Conservation (phyloP, 2,888 invertebrate species). For the Entomobrya proxima region DNA sequence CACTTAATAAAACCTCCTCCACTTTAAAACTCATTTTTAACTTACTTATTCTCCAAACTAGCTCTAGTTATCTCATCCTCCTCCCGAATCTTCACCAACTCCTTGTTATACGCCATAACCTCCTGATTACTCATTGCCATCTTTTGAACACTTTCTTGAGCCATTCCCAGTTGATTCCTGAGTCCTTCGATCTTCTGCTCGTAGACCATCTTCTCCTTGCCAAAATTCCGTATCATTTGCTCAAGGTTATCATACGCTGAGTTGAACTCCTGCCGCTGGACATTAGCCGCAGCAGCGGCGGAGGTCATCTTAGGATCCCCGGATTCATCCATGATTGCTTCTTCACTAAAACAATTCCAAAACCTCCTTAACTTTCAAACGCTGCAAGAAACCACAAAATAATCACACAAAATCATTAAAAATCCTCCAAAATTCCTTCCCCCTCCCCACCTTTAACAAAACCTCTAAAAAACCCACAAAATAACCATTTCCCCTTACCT, state of each 20-base stretch:
- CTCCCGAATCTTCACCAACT: neutral
- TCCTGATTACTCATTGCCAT: neutral
- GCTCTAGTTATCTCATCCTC: slow-evolving; percentile 2
- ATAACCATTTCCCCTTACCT: too few relatives aligned
- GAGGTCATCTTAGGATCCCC: too few relatives aligned
- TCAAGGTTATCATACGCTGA: neutral
- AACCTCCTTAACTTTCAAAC: too few relatives aligned
- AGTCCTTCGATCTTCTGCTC: slow-evolving; percentile 47
- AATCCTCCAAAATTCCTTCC: too few relatives aligned
- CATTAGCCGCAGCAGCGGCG: neutral
- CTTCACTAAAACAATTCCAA: too few relatives aligned
- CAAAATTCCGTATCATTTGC: slow-evolving; percentile 36
- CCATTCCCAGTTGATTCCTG: neutral
- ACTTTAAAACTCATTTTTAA: too few relatives aligned
- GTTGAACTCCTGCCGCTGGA: slow-evolving; percentile 2
- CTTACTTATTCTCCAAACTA: slow-evolving; percentile 34
- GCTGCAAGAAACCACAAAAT: too few relatives aligned
- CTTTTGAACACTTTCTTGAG: slow-evolving; percentile 13
- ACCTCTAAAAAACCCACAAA: too few relatives aligned
- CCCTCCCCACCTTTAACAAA: too few relatives aligned
- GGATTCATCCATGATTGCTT: neutral
- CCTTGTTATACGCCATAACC: slow-evolving; percentile 13
- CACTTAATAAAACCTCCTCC: neutral
- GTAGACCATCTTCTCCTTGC: slow-evolving; percentile 47
- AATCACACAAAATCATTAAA: too few relatives aligned